Evolutionary conservation across 2,113 vertebrate genomes (phyloP), one percentile per base, ranked within the genome.

Genomic region (Ictalurus furcatus): DNA sequence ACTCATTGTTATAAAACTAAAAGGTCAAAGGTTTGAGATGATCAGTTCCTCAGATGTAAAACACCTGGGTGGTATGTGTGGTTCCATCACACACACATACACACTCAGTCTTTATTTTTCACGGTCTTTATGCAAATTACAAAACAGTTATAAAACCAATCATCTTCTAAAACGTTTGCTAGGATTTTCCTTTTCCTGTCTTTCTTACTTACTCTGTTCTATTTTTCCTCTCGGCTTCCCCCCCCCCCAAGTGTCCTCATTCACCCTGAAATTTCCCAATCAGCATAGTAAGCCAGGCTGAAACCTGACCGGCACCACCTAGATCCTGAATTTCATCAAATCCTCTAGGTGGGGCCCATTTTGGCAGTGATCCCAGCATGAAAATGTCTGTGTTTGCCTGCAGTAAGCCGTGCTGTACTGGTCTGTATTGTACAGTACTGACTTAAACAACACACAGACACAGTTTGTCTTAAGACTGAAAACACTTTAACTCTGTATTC

Each of bases 281-380:
- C 59, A 78, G 28, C 76, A 76, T 25, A 81, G 34, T 44, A 40
- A 84, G 65, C 74, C 59, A 80, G 48, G 34, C 78, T 88, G 88
- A 89, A 92, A 89, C 86, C 63, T 71, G 71, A 90, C 21, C 80
- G 19, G 19, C 67, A 86, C 40, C 16, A 71, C 56, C 28, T 34
- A 84, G 76, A 76, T 84, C 61, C 59, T 86, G 52, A 56, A 86
- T 40, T 69, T 86, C 76, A 34, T 59, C 17, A 44, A n/a, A 81
- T 54, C 44, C 82, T 82, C 63, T 88, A 86, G 86, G 88, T 89
- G 88, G 84, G 87, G 84, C 76, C 54, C 71, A 54, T 82, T 85
- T 88, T 87, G 86, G 87, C 88, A 87, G 34, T 76, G 63, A 65
- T 74, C 54, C 87, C 58, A 59, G 88, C 25, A 30, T 58, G 65